Conservation (phyloP, 2,113 vertebrate species). For the Atractosteus spatula region DNA sequence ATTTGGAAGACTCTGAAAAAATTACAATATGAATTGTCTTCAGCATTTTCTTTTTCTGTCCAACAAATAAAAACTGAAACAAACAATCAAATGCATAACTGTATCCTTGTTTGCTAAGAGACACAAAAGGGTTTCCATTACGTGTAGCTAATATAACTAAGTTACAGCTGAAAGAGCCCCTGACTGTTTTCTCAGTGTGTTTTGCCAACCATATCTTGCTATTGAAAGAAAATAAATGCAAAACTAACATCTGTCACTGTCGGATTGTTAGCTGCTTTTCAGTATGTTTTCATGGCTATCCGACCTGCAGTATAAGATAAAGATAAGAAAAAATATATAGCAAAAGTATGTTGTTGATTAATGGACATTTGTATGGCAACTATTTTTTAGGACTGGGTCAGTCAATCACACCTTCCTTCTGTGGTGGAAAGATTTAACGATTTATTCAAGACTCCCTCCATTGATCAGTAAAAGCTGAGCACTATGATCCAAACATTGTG, state of each 20-base stretch:
- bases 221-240: neutral
- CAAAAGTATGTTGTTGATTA: neutral
- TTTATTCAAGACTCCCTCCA: no score
- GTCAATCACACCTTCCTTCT: no score
- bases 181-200: neutral
- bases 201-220: neutral
- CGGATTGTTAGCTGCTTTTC: no score
- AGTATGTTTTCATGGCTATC: no score
- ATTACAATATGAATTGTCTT: neutral
- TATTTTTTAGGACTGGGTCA: slow-evolving; percentile 35
- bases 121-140: neutral
- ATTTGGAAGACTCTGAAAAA: slow-evolving; percentile 5
- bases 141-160: slow-evolving; percentile 1
- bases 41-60: neutral
- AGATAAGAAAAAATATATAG: no score
- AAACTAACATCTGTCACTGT: no score
- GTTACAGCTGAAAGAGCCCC: slow-evolving; percentile 4
- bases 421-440: no score
- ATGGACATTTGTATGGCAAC: slow-evolving; percentile 23
- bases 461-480: no score
- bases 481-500: no score
- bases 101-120: neutral
- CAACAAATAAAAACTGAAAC: neutral
- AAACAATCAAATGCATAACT: slow-evolving; percentile 5
- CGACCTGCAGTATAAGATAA: no score